A percentile compares a stretch with the other conserved stretches of the same genome.
These are phyloP conservation scores for Dipodomys spectabilis DNA, from an alignment of 2,113 vertebrate genomes.

Conservation along the genomic window DNA sequence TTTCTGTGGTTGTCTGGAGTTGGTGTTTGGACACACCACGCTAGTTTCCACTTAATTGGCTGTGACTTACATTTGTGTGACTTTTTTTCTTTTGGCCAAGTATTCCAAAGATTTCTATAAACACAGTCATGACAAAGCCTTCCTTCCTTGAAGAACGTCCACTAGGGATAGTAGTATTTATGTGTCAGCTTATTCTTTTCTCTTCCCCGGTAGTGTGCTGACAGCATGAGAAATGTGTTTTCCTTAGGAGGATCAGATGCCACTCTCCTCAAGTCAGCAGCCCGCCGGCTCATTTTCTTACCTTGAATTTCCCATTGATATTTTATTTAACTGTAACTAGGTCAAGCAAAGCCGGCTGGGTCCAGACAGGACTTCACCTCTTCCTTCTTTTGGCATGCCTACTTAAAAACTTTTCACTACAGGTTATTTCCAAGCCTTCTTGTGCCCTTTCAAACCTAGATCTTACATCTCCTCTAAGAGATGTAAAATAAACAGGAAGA, in stretches of 20 bases:
- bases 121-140: slow-evolving; percentile 70
- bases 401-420: slow-evolving; percentile 60
- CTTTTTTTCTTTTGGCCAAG: slow-evolving; percentile 11
- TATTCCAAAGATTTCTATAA: slow-evolving; percentile 50
- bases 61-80: slow-evolving; percentile 63
- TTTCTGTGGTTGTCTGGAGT: slow-evolving; percentile 50
- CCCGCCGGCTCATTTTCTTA: slow-evolving; percentile 53
- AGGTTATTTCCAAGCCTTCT: slow-evolving; percentile 35
- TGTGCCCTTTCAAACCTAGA: slow-evolving; percentile 33
- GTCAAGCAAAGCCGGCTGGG: slow-evolving; percentile 51
- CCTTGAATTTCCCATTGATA: slow-evolving; percentile 71
- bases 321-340: slow-evolving; percentile 65
- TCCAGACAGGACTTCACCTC: slow-evolving; percentile 57
- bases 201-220: slow-evolving; percentile 55
- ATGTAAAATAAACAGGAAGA: slow-evolving; percentile 59
- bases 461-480: slow-evolving; percentile 31
- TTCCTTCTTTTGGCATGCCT: background rate
- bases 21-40: slow-evolving; percentile 59
- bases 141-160: slow-evolving; percentile 38
- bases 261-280: slow-evolving; percentile 64
- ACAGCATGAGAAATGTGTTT: slow-evolving; percentile 70
- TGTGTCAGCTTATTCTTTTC: slow-evolving; percentile 49
- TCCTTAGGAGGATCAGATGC: slow-evolving; percentile 73
- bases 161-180: slow-evolving; percentile 51
- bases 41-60: slow-evolving; percentile 66